Evolutionary conservation across 1,140 invertebrate genomes (phyloP), one percentile per base, ranked within the genome.

Genomic region (Sycobia sp.): DNA sequence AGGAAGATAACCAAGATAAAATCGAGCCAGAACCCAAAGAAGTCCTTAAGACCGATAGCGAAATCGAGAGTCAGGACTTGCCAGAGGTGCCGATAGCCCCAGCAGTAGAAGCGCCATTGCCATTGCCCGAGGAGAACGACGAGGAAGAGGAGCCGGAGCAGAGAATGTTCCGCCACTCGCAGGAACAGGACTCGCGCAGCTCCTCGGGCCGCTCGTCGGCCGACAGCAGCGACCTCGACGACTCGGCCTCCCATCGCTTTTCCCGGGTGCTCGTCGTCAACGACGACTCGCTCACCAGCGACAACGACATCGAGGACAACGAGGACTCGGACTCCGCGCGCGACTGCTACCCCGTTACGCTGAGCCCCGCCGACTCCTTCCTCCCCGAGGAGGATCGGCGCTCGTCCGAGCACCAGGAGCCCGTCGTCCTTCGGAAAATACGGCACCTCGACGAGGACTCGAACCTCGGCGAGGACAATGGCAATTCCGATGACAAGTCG

Each of bases 201-300:
- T 85, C 83, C 1, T 86, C 84, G 0, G 81, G 79, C 2, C 76
- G 84, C 9, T 84, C 82, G 0, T 84, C 85, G 0, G 87, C 88
- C n/a, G 87, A 86, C 34, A 87, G 87, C 66, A 88, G 85, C 25
- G 86, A 89, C 49, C 84, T 87, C 2, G 86, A 87, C 7, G 87
- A 87, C 18, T 82, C 83, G n/a, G 86, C 88, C 13, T 82, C 87
- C 0, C 86, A 87, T 13, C 82, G 85, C 18, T 91, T 91, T 71
- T 90, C 89, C 0, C 84, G 87, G 16, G 88, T 91, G 0, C 90
- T 91, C 69, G 85, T 91, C 0, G 89, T 91, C 1, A 91, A 91
- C 25, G 86, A 86, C 7, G 85, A 86, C 43, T 85, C 86, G 27
- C 83, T 88, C 0, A 88, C 86, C 9, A 89, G 88, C 7, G 87